These are phyloP conservation scores for Parnassius smintheus DNA, from an alignment of 2,888 invertebrate species.

Conservation along the genomic window DNA sequence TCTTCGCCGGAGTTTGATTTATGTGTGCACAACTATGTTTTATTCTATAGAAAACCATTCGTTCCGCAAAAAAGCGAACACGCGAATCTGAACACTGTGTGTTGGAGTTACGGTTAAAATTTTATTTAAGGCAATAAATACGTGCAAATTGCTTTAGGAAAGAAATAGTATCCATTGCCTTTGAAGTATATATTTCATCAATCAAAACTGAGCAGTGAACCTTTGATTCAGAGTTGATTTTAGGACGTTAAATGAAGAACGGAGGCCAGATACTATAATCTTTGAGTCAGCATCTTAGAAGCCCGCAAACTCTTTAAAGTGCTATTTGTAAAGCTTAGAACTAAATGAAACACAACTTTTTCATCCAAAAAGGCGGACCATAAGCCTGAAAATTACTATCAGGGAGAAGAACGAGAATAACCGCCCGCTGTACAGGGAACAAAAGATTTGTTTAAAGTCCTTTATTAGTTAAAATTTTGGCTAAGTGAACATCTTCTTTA, in stretches of 20 bases:
- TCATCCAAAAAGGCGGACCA: slow-evolving; percentile 49
- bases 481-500: not conserved
- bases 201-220: slow-evolving; percentile 30
- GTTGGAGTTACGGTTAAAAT: slow-evolving; percentile 14
- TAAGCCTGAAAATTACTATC: slow-evolving; percentile 53
- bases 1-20: slow-evolving; percentile 13
- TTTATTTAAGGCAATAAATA: slow-evolving; percentile 41
- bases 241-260: slow-evolving; percentile 28
- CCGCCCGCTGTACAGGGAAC: not conserved
- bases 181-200: slow-evolving; percentile 36
- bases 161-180: slow-evolving; percentile 57
- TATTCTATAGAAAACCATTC: slow-evolving; percentile 38
- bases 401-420: slow-evolving; percentile 31
- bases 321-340: slow-evolving; percentile 66
- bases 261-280: slow-evolving; percentile 58
- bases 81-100: slow-evolving; percentile 8
- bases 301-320: slow-evolving; percentile 71
- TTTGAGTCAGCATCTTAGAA: slow-evolving; percentile 67
- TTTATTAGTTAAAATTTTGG: not conserved
- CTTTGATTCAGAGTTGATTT: slow-evolving; percentile 33
- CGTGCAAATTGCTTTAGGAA: slow-evolving; percentile 42
- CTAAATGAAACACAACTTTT: slow-evolving; percentile 73
- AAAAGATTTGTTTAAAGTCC: slow-evolving; percentile 15
- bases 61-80: slow-evolving; percentile 11
- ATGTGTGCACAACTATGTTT: slow-evolving; percentile 12